Conservation (phyloP, 2,888 invertebrate species). For the Abrostola triplasia region DNA sequence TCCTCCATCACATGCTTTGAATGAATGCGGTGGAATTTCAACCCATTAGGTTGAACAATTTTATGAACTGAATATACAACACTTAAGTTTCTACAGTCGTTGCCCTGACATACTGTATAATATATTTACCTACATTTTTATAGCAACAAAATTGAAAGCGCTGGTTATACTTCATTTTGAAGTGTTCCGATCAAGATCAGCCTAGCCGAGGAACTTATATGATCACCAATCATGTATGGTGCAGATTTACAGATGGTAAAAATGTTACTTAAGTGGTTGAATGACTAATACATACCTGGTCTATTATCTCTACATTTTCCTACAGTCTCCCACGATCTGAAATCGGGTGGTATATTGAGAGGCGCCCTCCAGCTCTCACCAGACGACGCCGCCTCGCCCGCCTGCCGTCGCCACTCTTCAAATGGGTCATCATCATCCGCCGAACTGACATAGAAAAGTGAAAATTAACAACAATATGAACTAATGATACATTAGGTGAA, state of each 20-base stretch:
- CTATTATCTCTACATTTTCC: conserved; percentile 50
- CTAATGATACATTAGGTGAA: background rate
- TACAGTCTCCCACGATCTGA: conserved; percentile 76
- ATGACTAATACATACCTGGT: conserved; percentile 57
- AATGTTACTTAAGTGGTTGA: background rate
- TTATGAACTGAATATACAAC: too few species aligned
- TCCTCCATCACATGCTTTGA: background rate
- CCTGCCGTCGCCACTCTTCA: conserved; percentile 33
- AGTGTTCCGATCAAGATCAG: too few species aligned
- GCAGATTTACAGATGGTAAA: background rate
- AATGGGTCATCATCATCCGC: conserved; percentile 48
- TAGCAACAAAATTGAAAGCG: too few species aligned
- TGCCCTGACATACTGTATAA: too few species aligned
- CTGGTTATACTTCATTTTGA: too few species aligned
- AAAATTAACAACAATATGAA: conserved; percentile 1
- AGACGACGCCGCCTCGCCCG: conserved; percentile 44
- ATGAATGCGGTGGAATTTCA: too few species aligned
- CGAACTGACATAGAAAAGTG: conserved; percentile 51
- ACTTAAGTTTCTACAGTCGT: too few species aligned
- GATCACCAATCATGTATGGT: too few species aligned
- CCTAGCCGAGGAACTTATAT: too few species aligned
- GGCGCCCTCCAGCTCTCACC: conserved; percentile 27
- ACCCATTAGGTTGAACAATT: too few species aligned
- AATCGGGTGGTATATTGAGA: conserved; percentile 64
- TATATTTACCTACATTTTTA: too few species aligned